Conservation (phyloP, 2,113 vertebrate species). For the Apodemus speciosus region DNA sequence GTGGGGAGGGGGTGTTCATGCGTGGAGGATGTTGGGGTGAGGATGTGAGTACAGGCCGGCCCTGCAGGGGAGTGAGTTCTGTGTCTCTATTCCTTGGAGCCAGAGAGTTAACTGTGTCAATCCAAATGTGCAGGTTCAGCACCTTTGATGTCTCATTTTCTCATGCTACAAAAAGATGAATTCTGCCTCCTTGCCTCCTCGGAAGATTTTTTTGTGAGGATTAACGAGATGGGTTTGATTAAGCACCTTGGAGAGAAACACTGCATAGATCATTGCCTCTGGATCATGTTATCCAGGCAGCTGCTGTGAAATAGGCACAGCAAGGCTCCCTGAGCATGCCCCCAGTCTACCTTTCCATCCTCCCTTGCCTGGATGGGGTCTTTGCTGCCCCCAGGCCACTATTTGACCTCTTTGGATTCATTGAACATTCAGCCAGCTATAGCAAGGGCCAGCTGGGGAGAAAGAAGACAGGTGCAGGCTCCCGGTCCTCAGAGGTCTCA, state of each 20-base stretch:
- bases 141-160: conserved; percentile 68
- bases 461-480: neutral
- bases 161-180: conserved; percentile 41
- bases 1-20: neutral
- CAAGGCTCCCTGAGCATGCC: neutral
- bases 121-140: conserved; percentile 50
- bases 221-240: conserved; percentile 70
- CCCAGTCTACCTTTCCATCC: neutral
- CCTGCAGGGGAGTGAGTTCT: neutral
- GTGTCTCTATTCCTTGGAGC: neutral
- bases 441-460: neutral
- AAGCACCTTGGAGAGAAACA: conserved; percentile 58
- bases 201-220: conserved; percentile 59
- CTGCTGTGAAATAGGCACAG: neutral
- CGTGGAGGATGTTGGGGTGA: neutral
- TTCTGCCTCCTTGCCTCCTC: conserved; percentile 33
- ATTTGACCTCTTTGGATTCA: neutral
- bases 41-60: neutral
- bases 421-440: neutral
- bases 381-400: neutral
- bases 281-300: neutral
- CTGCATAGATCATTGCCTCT: neutral
- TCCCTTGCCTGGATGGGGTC: neutral
- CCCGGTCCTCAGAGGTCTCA: neutral
- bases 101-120: neutral